These are phyloP conservation scores for Platyscapa corneri DNA, from an alignment of 1,140 invertebrate species.

Conservation along the genomic window DNA sequence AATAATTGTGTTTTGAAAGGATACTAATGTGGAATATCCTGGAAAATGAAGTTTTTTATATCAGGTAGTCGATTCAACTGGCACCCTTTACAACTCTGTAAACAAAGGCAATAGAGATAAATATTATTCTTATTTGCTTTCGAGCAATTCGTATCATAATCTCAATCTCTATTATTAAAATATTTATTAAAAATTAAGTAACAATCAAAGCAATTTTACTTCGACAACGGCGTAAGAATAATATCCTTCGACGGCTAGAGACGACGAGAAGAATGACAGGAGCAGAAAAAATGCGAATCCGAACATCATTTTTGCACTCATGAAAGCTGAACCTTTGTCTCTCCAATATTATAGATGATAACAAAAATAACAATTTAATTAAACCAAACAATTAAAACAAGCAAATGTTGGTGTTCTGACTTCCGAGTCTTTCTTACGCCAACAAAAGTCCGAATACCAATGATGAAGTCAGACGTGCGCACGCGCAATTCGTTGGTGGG, in stretches of 20 bases:
- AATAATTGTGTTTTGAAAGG: slow-evolving; percentile 54
- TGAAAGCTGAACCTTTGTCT: no score
- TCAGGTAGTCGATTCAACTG: slow-evolving; percentile 82
- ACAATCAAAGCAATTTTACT: slow-evolving; percentile 40
- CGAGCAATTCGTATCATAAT: neutral
- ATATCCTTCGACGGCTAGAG: slow-evolving; percentile 10
- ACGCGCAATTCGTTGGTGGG: neutral
- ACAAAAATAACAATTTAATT: neutral
- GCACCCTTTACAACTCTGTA: slow-evolving; percentile 86
- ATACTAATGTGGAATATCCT: slow-evolving; percentile 84
- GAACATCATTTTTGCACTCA: neutral
- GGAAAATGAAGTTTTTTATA: slow-evolving; percentile 84
- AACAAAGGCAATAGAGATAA: slow-evolving; percentile 56
- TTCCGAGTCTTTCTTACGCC: neutral
- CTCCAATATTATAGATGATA: neutral
- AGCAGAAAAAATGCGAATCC: neutral
- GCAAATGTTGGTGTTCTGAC: neutral
- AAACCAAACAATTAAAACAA: neutral
- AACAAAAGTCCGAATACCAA: neutral
- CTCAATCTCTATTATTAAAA: neutral
- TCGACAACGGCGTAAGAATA: slow-evolving; percentile 54
- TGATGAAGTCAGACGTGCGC: neutral
- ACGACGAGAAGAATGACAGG: neutral
- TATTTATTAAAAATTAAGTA: neutral
- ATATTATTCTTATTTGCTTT: neutral